Evolutionary conservation across 2,113 vertebrate genomes (phyloP), one percentile per base, ranked within the genome.

Genomic region (Saccopteryx leptura): DNA sequence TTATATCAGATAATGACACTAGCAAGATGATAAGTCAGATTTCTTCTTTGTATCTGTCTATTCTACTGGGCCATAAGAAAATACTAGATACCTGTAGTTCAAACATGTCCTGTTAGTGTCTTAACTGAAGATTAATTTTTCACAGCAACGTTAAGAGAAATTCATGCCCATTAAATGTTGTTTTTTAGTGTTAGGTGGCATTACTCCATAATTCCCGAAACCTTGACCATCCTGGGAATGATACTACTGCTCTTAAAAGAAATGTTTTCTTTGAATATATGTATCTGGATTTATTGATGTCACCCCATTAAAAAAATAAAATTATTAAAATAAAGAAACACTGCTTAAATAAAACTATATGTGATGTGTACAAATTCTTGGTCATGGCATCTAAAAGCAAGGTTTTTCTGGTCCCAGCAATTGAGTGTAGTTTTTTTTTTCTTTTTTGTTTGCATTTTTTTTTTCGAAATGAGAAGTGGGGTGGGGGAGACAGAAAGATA

Each of bases 141-240:
- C n/a, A 91, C 15, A 69, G 14, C 9, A 92, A 69, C 72, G 82
- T 82, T 72, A 71, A 17, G 48, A 63, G 54, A 91, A 89, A 87
- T 31, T 60, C 15, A 33, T 24, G 21, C 6, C 1, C 9, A 28
- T 68, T 91, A 54, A 50, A 56, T 92, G 24, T 39, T 50, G 79
- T 58, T 80, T 94, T 68, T 93, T 52, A 68, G 18, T 89, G 24
- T 87, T 90, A 39, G 14, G 48, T 61, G 33, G 7, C 9, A 95
- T n/a, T 58, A 31, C 4, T 1, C 50, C 48, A 61, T 69, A 75
- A 83, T 84, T 9, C 15, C 5, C 46, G 24, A 46, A 75, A 69
- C 24, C 1, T 4, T 7, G 33, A 10, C 11, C 33, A 56, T 95
- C 48, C 11, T 91, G 60, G 7, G 60, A 65, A 52, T 93, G 13